phyloP scores from a whole-genome alignment of 2,888 invertebrate genomes.

The Cosmia pyralina region DNA sequence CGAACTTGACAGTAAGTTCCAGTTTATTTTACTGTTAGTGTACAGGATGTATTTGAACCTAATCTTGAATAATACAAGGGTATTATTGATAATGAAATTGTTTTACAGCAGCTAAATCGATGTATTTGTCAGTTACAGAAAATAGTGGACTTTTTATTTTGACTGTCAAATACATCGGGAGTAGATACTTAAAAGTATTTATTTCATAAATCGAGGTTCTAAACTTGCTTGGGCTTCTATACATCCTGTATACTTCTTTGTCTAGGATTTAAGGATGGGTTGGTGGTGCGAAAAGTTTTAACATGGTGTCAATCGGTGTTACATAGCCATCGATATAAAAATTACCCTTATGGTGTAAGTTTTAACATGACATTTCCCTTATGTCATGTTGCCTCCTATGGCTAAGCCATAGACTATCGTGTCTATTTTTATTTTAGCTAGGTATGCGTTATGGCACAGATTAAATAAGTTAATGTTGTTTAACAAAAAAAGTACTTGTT shows the following conservation, averaged over 20 bases:
- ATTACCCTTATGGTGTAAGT: background rate
- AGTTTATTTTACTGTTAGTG: slow-evolving; percentile 49
- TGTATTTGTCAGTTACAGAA: background rate
- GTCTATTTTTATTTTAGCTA: slow-evolving; percentile 23
- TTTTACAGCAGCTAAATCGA: background rate
- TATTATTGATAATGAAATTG: background rate
- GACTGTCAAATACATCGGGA: background rate
- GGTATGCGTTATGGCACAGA: slow-evolving; percentile 22
- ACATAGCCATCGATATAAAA: background rate
- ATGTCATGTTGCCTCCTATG: slow-evolving; percentile 4
- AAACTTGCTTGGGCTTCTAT: background rate
- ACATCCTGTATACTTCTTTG: slow-evolving; percentile 26
- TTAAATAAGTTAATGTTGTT: slow-evolving; percentile 28
- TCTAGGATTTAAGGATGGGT: background rate
- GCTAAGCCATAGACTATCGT: slow-evolving; percentile 13
- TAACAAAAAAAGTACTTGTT: slow-evolving; percentile 38
- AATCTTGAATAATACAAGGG: background rate
- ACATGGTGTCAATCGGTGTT: slow-evolving; percentile 4
- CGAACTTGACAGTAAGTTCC: slow-evolving; percentile 84
- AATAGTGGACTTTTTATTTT: background rate
- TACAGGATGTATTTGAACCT: slow-evolving; percentile 40
- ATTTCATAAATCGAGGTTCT: background rate
- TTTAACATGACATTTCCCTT: too few relatives aligned
- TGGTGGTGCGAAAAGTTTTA: slow-evolving; percentile 36
- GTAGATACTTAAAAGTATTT: too few relatives aligned